Percentiles rank a stretch among this genome's conserved stretches.
phyloP scores from a whole-genome alignment of 2,113 vertebrate genomes.

The Thomomys bottae region DNA sequence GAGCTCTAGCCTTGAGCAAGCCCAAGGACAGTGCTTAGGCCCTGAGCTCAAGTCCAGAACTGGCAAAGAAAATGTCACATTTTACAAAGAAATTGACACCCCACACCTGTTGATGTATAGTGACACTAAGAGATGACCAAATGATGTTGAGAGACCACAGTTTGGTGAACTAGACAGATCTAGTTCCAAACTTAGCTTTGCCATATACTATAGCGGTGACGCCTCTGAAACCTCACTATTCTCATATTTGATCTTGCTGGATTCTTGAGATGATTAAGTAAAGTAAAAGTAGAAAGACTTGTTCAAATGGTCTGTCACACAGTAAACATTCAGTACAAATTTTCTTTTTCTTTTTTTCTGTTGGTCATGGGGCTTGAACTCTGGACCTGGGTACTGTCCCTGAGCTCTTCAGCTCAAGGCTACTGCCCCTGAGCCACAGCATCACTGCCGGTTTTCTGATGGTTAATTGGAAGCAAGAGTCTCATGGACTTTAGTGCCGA shows the following conservation, averaged over 20 bases:
- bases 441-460: no score
- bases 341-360: neutral
- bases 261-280: constrained; percentile 32
- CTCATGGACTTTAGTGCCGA: no score
- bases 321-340: neutral
- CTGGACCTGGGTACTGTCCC: no score
- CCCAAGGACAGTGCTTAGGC: no score
- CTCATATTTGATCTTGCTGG: neutral
- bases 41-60: no score
- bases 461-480: no score
- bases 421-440: no score
- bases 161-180: constrained; percentile 13
- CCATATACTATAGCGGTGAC: neutral
- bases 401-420: no score
- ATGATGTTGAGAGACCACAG: neutral
- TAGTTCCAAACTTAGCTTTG: constrained; percentile 36
- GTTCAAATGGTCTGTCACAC: neutral
- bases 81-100: constrained; percentile 38
- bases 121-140: neutral
- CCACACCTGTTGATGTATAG: neutral
- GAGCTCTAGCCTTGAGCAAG: no score
- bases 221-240: neutral
- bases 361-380: no score
- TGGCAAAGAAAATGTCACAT: no score
- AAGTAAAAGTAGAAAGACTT: neutral